These are phyloP conservation scores for Rhadina sibilatrix DNA, from an alignment of 2,113 vertebrate species.

Conservation along the genomic window DNA sequence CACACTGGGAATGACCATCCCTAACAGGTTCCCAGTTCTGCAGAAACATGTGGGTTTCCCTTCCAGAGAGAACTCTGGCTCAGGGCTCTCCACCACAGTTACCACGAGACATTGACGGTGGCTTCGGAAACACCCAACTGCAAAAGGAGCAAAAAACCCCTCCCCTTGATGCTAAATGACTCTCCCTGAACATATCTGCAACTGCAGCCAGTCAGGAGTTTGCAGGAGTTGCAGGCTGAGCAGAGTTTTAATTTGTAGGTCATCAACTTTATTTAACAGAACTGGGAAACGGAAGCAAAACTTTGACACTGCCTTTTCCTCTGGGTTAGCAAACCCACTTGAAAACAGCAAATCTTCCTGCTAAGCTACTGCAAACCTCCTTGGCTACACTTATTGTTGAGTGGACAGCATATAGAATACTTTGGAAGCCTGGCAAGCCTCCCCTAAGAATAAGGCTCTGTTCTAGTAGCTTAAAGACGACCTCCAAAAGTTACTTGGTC, in stretches of 20 bases:
- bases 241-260: background rate
- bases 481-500: background rate
- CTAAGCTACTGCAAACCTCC: background rate
- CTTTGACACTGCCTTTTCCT: background rate
- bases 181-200: rapidly evolving
- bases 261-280: background rate
- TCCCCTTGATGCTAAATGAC: background rate
- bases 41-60: background rate
- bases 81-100: background rate
- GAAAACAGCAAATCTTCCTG: background rate
- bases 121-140: background rate
- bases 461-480: conserved; percentile 24
- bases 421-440: background rate
- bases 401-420: background rate
- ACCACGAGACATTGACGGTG: rapidly evolving
- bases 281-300: conserved; percentile 12
- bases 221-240: background rate
- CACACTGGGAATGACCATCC: background rate
- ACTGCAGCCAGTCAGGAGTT: background rate
- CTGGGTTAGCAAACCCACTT: background rate
- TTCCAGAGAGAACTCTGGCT: background rate
- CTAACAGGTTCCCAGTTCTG: background rate
- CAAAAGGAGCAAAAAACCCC: background rate
- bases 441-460: conserved; percentile 18
- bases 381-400: background rate